Base-by-base conservation (phyloP, 2,113 vertebrate species). In the Maccullochella peelii region DNA sequence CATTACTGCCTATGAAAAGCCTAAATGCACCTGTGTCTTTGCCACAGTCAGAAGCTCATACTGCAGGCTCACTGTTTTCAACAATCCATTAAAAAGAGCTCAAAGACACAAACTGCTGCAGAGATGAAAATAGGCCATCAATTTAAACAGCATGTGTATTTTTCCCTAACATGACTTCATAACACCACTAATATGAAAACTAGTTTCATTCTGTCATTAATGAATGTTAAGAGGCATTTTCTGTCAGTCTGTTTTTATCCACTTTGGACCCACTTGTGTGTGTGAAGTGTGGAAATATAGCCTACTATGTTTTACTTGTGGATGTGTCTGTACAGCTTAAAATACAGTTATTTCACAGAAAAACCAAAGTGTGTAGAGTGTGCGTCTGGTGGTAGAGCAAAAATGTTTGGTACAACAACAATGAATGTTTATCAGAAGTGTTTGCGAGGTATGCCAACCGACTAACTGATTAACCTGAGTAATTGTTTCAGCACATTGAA, bases 41-140 rank as follows among this genome's bases (percentile, higher is more conserved):
- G 54, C 69, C 49, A 65, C 42, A 67, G 44, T 72, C 75, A 27
- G 38, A 65, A 10, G 33, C 82, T 65, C 16, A 1, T 20, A 42
- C 59, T 50, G 76, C 76, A 73, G 65, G 12, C 42, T 49, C 65
- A 40, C 72, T n/a, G 33, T 49, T 68, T 77, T 36, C 33, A 80
- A n/a, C 73, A 63, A 50, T 25, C 68, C 49, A 80, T 89, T 59
- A 75, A 70, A 59, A 58, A 38, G 50, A 27, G 40, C 62, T 80
- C 27, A 36, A 27, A 38, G 57, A 55, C 65, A 73, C 68, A 52
- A 49, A 42, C 23, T n/a, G 47, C 77, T 70, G 49, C 73, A 15
- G 30, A 16, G 38, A 73, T 63, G 4, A 68, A 59, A 47, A 18
- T 25, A 40, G 84, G 68, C 62, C 80, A 80, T 77, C 80, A 47